Evolutionary conservation across 2,113 vertebrate genomes (phyloP), one percentile per base, ranked within the genome.

Genomic region (Spea multiplicata): DNA sequence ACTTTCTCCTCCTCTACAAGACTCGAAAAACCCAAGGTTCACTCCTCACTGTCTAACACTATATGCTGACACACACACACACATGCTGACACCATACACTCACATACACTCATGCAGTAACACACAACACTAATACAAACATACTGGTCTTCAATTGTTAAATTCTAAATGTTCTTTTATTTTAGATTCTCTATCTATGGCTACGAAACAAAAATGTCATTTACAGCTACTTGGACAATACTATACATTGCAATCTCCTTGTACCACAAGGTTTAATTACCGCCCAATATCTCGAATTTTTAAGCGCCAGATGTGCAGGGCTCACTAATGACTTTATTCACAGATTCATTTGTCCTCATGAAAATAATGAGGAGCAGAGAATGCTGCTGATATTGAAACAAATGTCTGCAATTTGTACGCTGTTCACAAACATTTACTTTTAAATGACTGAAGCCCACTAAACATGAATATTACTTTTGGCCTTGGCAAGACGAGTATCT

Each of bases 311-410:
- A 79, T 79, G 77, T 57, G 50, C 50, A 55, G 30, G 5, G 14
- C 70, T 48, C 53, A 7, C 61, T 73, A 79, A 79, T 79, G 77
- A 73, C 46, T 73, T 66, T 59, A 48, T 73, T 59, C 70, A 55
- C 70, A 13, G 59, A 73, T 66, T 78, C 69, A 78, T 78, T 79
- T 73, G 70, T 79, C 62, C 77, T 79, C 70, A 79, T 79, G 77
- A 79, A 79, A 55, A 71, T 73, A 79, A 73, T 66, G 70, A 64
- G 47, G 67, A 79, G 44, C 46, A 50, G 70, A 55, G 44, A 55
- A 65, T 72, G 69, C 59, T 4, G 49, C 70, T 79, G 52, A 73
- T 73, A 73, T 57, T 73, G 77, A 79, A 66, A 73, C 77, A 73
- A 79, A 79, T 79, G 77, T 72, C 8, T 57, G 14, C n/a, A 5